phyloP scores from a whole-genome alignment of 1,140 invertebrate species.

The Lamellibrachia luymesi region DNA sequence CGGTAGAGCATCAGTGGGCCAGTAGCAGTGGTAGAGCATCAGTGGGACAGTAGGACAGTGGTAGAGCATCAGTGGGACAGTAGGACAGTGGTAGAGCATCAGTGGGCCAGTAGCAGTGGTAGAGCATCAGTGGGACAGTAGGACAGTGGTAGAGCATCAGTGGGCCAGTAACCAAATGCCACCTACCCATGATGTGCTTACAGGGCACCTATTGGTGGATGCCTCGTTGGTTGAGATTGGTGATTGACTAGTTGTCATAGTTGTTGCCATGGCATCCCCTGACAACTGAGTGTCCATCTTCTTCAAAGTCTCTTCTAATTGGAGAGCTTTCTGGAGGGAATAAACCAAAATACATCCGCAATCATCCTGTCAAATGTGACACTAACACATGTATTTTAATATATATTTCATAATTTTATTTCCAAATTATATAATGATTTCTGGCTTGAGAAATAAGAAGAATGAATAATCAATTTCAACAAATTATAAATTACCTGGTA shows the following conservation, averaged over 20 bases:
- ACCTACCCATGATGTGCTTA: constrained; percentile 26
- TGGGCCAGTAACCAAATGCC: not conserved
- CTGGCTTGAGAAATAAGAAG: too few species aligned
- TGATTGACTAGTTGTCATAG: not conserved
- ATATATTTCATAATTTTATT: not conserved
- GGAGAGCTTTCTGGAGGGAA: not conserved
- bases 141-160: too few species aligned
- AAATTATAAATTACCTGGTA: too few species aligned
- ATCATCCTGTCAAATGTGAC: not conserved
- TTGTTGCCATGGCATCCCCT: not conserved
- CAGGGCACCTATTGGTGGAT: not conserved
- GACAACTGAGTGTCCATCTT: not conserved
- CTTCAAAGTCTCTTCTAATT: not conserved
- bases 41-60: too few species aligned
- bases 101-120: too few species aligned
- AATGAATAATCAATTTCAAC: too few species aligned
- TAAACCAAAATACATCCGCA: not conserved
- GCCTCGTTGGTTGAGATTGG: not conserved
- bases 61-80: too few species aligned
- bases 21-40: too few species aligned
- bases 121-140: too few species aligned
- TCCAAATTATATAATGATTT: too few species aligned
- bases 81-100: too few species aligned
- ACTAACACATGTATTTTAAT: not conserved
- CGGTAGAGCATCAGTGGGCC: too few species aligned